Conservation (phyloP, 2,113 vertebrate species). For the Crypturellus undulatus region DNA sequence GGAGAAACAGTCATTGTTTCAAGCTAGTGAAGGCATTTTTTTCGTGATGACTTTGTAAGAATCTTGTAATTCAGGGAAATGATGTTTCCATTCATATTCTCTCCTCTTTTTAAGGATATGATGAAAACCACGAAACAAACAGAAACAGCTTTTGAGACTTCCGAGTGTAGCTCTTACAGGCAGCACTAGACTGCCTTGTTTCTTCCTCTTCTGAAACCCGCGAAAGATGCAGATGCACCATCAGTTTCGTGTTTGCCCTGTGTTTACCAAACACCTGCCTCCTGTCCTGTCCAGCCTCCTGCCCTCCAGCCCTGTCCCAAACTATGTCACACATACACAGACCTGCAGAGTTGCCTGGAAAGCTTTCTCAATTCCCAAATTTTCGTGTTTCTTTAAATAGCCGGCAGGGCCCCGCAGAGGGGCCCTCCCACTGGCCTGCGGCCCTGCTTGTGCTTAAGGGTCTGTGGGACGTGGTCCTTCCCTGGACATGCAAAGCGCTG, state of each 20-base stretch:
- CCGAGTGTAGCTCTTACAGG: neutral
- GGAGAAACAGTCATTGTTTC: neutral
- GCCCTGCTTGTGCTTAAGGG: rapidly evolving
- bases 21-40: neutral
- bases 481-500: rapidly evolving
- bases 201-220: neutral
- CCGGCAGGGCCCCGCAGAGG: neutral
- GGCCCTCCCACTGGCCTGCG: neutral
- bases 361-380: neutral
- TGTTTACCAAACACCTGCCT: neutral
- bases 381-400: neutral
- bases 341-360: neutral
- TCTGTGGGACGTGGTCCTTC: neutral
- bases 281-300: neutral
- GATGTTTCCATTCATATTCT: neutral
- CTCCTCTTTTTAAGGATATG: neutral
- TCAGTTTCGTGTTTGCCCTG: neutral
- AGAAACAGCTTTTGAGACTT: neutral
- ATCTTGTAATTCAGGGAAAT: neutral
- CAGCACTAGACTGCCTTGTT: neutral
- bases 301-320: neutral
- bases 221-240: neutral
- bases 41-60: neutral
- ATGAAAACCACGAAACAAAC: neutral
- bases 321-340: neutral